Evolutionary conservation across 2,113 vertebrate genomes (phyloP).

Genomic region (Ophthalmolycus amberensis): DNA sequence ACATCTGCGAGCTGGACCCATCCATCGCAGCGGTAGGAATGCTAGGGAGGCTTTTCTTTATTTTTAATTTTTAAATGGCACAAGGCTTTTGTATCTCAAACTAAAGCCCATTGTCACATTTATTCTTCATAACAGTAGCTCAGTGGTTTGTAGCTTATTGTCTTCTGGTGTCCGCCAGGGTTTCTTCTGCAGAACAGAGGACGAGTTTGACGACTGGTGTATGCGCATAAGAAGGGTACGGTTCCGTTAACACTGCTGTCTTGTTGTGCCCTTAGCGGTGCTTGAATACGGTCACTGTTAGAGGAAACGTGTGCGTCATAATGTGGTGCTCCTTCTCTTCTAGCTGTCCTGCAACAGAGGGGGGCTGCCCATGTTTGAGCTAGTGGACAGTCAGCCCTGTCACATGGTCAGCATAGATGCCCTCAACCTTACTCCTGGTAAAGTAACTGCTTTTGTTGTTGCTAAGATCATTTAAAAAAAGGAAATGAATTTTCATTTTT

Average conservation of each 20-base stretch:
- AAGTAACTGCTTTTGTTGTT: constrained; percentile 37
- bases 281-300: neutral
- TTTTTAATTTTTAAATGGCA: neutral
- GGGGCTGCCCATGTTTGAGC: constrained; percentile 94
- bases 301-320: neutral
- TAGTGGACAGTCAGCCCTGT: constrained; percentile 93
- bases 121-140: neutral
- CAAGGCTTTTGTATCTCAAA: neutral
- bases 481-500: neutral
- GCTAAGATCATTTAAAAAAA: neutral
- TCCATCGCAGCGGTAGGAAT: constrained; percentile 93
- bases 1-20: constrained; percentile 94
- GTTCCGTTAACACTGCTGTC: constrained; percentile 1
- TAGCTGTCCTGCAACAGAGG: constrained; percentile 91
- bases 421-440: constrained; percentile 95
- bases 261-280: neutral
- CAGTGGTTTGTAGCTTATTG: constrained; percentile 13
- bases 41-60: neutral
- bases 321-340: constrained; percentile 6
- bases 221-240: constrained; percentile 92
- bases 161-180: constrained; percentile 82
- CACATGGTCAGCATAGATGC: constrained; percentile 92
- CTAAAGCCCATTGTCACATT: constrained; percentile 6
- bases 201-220: constrained; percentile 96
- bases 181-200: constrained; percentile 96